Percentiles rank a stretch among this genome's conserved stretches.
phyloP scores from a whole-genome alignment of 2,888 invertebrate species.

The Hanleya hanleyi region DNA sequence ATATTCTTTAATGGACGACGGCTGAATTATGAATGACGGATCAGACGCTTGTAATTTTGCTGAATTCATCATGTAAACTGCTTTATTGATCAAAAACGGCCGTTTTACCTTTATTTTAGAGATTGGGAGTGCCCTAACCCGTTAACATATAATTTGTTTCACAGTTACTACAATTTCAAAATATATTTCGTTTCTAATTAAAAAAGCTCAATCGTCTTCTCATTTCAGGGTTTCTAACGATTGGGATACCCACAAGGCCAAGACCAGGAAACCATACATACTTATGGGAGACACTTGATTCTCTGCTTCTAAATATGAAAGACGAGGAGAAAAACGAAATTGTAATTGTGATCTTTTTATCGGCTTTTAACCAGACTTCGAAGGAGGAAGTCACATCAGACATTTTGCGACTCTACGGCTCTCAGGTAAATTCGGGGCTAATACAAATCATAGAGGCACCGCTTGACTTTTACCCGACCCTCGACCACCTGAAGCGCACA shows the following conservation, averaged over 20 bases:
- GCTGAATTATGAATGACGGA: too few species aligned
- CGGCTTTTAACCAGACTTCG: slow-evolving; percentile 64
- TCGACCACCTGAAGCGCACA: slow-evolving; percentile 54
- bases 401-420: background rate
- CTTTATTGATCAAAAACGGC: too few species aligned
- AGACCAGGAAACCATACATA: slow-evolving; percentile 68
- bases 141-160: too few species aligned
- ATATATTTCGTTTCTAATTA: too few species aligned
- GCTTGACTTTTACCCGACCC: slow-evolving; percentile 51
- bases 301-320: slow-evolving; percentile 68
- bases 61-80: too few species aligned
- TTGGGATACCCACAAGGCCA: slow-evolving; percentile 73
- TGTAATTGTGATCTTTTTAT: slow-evolving; percentile 70
- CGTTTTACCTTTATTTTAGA: too few species aligned
- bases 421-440: slow-evolving; percentile 46
- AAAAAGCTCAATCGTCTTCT: background rate
- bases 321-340: slow-evolving; percentile 57
- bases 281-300: slow-evolving; percentile 68
- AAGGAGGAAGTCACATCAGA: slow-evolving; percentile 37
- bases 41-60: too few species aligned
- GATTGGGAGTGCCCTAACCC: too few species aligned
- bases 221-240: slow-evolving; percentile 68
- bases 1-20: too few species aligned
- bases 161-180: too few species aligned
- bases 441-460: slow-evolving; percentile 68